A percentile compares a stretch with the other conserved stretches of the same genome.
These are phyloP conservation scores for Lamprotornis superbus DNA, from an alignment of 2,113 vertebrate genomes.

Conservation along the genomic window DNA sequence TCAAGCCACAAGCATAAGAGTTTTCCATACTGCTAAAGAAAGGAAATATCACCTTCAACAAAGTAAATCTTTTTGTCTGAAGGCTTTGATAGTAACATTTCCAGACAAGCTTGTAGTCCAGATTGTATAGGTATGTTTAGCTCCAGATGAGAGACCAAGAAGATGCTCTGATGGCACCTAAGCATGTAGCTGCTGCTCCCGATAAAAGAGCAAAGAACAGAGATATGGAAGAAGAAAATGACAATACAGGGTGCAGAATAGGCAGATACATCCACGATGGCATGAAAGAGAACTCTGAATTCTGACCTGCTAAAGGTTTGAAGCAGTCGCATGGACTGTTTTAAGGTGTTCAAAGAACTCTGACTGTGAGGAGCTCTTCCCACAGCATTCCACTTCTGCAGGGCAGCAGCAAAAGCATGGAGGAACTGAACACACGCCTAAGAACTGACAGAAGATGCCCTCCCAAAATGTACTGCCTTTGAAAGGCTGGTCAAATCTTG, in stretches of 20 bases:
- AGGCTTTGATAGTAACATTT: neutral
- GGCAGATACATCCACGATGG: neutral
- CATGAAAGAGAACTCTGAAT: neutral
- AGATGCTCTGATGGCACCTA: neutral
- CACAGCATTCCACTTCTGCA: neutral
- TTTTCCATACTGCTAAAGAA: neutral
- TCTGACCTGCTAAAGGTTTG: neutral
- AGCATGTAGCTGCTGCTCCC: rapidly evolving
- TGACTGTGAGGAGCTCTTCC: neutral
- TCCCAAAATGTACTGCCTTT: neutral
- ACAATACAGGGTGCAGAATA: neutral
- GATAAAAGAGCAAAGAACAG: neutral
- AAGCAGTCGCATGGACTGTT: neutral
- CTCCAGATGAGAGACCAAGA: neutral
- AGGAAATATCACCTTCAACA: neutral
- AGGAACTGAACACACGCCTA: neutral
- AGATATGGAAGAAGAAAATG: neutral
- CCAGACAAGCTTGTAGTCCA: neutral
- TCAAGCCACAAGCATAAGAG: neutral
- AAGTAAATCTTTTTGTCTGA: neutral
- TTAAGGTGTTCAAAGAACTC: neutral
- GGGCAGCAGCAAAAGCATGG: neutral
- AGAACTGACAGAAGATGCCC: neutral
- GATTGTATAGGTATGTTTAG: neutral
- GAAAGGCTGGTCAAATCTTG: neutral